A percentile compares a stretch with the other conserved stretches of the same genome.
Evolutionary conservation across 2,888 invertebrate genomes (phyloP).

Genomic region (Meandrusa payeni): DNA sequence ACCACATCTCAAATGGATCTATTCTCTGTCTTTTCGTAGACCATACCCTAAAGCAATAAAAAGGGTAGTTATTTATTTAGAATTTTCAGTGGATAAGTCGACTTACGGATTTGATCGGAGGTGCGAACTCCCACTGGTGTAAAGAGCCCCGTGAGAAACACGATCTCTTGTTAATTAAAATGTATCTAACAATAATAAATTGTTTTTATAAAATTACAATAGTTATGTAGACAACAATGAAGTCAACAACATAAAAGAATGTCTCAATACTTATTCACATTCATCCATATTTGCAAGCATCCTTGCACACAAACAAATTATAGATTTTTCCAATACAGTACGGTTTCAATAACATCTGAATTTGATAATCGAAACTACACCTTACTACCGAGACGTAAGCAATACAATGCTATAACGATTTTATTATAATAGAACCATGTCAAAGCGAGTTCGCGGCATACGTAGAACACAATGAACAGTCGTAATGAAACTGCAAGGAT

Average conservation of each 20-base stretch:
- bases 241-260: slow-evolving; percentile 53
- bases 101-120: too few relatives aligned
- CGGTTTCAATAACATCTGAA: slow-evolving; percentile 26
- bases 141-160: too few relatives aligned
- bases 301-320: slow-evolving; percentile 50
- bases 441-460: slow-evolving; percentile 26
- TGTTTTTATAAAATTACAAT: too few relatives aligned
- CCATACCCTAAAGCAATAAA: too few relatives aligned
- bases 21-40: too few relatives aligned
- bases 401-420: slow-evolving; percentile 27
- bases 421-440: slow-evolving; percentile 32
- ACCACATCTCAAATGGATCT: too few relatives aligned
- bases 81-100: too few relatives aligned
- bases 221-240: slow-evolving; percentile 47
- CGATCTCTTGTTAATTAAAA: too few relatives aligned
- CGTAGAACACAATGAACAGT: slow-evolving; percentile 49
- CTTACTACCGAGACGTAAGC: slow-evolving; percentile 26
- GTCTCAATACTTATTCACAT: slow-evolving; percentile 56
- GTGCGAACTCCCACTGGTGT: too few relatives aligned
- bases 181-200: too few relatives aligned
- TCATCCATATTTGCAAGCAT: slow-evolving; percentile 60
- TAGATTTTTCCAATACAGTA: slow-evolving; percentile 25
- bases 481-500: slow-evolving; percentile 51
- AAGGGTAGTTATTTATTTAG: too few relatives aligned
- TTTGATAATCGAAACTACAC: slow-evolving; percentile 25